Percentiles rank a stretch among this genome's conserved stretches.
phyloP scores from a whole-genome alignment of 2,888 invertebrate genomes.

The Tachina grossa region DNA sequence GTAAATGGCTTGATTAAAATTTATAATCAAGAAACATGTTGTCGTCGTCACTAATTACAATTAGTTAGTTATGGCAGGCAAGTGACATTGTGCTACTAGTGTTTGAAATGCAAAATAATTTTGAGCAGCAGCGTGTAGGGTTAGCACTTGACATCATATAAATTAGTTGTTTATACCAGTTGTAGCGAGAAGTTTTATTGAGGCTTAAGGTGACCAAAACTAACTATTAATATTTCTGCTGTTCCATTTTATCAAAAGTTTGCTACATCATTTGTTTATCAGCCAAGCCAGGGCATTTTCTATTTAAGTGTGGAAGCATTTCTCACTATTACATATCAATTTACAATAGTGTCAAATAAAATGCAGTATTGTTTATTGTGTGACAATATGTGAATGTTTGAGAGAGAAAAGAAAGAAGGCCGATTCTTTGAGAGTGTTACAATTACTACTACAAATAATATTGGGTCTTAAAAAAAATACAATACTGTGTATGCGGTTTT shows the following conservation, averaged over 20 bases:
- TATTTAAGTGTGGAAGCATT: too few relatives aligned
- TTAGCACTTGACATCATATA: background rate
- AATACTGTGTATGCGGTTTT: too few relatives aligned
- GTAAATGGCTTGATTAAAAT: background rate
- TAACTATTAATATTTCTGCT: background rate
- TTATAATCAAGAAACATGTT: background rate
- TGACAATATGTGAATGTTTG: too few relatives aligned
- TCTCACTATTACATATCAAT: too few relatives aligned
- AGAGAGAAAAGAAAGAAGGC: too few relatives aligned
- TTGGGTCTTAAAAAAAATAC: too few relatives aligned
- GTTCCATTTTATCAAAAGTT: background rate
- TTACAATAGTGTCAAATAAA: too few relatives aligned
- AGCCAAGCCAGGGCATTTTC: too few relatives aligned
- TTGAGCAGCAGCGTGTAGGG: constrained; percentile 4
- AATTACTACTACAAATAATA: too few relatives aligned
- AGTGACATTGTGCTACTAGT: background rate
- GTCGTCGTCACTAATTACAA: background rate
- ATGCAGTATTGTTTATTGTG: too few relatives aligned
- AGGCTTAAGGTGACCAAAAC: constrained; percentile 6
- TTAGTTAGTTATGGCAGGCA: constrained; percentile 7
- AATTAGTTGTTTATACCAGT: constrained; percentile 17
- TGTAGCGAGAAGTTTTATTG: background rate
- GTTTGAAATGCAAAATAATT: background rate
- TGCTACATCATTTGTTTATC: too few relatives aligned
- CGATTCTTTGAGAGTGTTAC: too few relatives aligned